Conservation (phyloP, 2,888 invertebrate genomes). For the Drosophila paramelanica region DNA sequence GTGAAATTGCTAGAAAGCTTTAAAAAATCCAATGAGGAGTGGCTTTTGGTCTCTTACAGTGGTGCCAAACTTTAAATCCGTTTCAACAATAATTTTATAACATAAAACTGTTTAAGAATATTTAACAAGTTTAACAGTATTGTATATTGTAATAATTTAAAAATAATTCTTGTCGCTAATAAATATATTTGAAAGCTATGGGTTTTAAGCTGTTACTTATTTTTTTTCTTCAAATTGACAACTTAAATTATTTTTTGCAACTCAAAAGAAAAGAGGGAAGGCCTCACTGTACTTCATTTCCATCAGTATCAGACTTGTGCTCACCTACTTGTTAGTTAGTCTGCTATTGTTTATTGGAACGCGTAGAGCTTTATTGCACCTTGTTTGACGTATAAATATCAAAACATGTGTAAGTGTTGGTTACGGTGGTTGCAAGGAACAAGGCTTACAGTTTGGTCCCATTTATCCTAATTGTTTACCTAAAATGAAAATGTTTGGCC, state of each 20-base stretch:
- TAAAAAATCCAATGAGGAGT: conserved; percentile 45
- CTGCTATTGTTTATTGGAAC: conserved; percentile 33
- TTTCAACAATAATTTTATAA: background rate
- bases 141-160: no score
- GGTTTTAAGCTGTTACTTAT: background rate
- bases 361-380: conserved; percentile 13
- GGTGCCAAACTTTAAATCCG: background rate
- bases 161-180: background rate
- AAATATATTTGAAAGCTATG: background rate
- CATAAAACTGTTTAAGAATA: background rate
- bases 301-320: conserved; percentile 18
- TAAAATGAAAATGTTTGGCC: background rate
- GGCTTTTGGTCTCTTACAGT: conserved; percentile 30
- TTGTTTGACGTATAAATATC: background rate
- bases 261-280: background rate
- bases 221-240: background rate
- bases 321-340: conserved; percentile 34
- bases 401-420: conserved; percentile 18
- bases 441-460: no score
- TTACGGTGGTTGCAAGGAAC: background rate
- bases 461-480: background rate
- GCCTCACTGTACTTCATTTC: conserved; percentile 6
- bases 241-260: background rate
- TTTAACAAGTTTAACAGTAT: background rate
- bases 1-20: conserved; percentile 47